Evolutionary conservation across 2,113 vertebrate species (phyloP).

Genomic region (Nerophis ophidion): DNA sequence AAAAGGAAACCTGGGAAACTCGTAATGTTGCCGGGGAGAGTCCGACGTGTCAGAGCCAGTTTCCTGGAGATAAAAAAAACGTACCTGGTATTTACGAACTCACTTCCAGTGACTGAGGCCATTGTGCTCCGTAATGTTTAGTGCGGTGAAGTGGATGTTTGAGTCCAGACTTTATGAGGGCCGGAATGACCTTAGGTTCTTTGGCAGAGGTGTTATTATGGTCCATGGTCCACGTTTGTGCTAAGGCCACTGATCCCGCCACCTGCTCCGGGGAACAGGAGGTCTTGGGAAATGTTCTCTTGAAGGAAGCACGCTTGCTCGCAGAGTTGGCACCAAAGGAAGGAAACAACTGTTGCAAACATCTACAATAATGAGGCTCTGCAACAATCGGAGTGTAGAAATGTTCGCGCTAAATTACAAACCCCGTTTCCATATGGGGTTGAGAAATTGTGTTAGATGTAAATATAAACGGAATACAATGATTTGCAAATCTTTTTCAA

Average conservation of each 20-base stretch:
- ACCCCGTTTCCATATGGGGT: no score
- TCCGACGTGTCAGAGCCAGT: slow-evolving; percentile 3
- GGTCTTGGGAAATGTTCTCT: slow-evolving; percentile 46
- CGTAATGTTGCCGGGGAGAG: not conserved
- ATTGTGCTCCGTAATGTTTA: slow-evolving; percentile 21
- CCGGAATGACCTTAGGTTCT: not conserved
- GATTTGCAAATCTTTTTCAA: no score
- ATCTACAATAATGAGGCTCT: not conserved
- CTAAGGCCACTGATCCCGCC: slow-evolving; percentile 60
- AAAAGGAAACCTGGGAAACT: slow-evolving; percentile 8
- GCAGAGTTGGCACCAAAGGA: slow-evolving; percentile 13
- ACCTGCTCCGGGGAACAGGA: slow-evolving; percentile 47
- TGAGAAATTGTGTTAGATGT: no score
- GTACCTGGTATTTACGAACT: slow-evolving; percentile 5
- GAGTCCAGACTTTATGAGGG: no score
- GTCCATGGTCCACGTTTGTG: no score
- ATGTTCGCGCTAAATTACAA: not conserved
- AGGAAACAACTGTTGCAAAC: slow-evolving; percentile 41
- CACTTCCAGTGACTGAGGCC: slow-evolving; percentile 4
- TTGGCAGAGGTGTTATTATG: no score
- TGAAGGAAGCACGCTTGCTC: slow-evolving; percentile 48
- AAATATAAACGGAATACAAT: no score
- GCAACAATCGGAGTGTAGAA: not conserved
- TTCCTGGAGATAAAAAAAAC: slow-evolving; percentile 5
- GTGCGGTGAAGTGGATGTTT: not conserved